phyloP scores from a whole-genome alignment of 2,113 vertebrate genomes.

The Pleuronectes platessa region DNA sequence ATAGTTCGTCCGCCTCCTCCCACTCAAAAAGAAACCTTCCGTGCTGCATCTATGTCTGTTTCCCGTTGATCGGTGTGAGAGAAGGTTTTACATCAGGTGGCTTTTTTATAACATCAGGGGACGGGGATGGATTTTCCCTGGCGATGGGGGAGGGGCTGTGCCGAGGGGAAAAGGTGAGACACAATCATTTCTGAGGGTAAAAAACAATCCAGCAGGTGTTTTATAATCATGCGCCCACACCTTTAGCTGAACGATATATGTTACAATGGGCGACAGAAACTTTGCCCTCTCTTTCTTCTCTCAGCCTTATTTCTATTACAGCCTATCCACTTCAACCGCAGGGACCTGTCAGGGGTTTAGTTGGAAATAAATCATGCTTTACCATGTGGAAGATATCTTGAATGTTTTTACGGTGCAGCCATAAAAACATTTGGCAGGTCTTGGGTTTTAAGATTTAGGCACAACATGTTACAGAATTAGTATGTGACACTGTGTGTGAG shows the following conservation, averaged over 20 bases:
- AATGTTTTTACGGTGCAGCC: neutral
- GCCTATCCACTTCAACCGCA: constrained; percentile 14
- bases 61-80: neutral
- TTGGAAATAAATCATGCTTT: constrained; percentile 4
- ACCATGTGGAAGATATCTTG: neutral
- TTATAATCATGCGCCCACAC: neutral
- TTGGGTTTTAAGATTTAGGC: neutral
- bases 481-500: neutral
- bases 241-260: neutral
- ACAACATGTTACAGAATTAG: too few relatives aligned
- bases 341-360: constrained; percentile 15
- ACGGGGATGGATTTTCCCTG: neutral
- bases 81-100: constrained; percentile 13
- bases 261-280: constrained; percentile 3
- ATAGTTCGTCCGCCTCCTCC: constrained; percentile 38
- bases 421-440: neutral
- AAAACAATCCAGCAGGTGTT: constrained; percentile 5
- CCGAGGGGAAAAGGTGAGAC: neutral
- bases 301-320: neutral
- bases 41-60: constrained; percentile 8
- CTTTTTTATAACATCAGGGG: neutral
- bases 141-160: constrained; percentile 11
- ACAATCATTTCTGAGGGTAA: neutral
- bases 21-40: constrained; percentile 24
- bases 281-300: neutral